Evolutionary conservation across 2,888 invertebrate species (phyloP).

Genomic region (Papilio elwesi): DNA sequence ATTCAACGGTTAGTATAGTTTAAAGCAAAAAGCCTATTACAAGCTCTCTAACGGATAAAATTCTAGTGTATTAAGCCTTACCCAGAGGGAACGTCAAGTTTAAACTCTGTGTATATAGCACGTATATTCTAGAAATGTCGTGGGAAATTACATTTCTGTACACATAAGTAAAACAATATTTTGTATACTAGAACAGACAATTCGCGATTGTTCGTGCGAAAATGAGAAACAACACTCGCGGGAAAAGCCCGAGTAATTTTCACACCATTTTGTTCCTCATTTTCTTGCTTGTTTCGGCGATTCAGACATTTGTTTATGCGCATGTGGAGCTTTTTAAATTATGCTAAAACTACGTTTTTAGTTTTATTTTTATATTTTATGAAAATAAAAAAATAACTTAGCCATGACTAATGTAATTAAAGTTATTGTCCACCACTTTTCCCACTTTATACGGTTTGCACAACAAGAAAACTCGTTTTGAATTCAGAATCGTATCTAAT

Average conservation of each 20-base stretch:
- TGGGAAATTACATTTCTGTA: slow-evolving; percentile 4
- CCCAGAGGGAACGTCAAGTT: background rate
- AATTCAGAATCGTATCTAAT: too few relatives aligned
- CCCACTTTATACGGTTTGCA: too few relatives aligned
- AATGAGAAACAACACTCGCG: slow-evolving; percentile 22
- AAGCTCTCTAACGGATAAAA: background rate
- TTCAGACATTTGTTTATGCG: background rate
- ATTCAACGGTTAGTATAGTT: too few relatives aligned
- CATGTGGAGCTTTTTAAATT: background rate
- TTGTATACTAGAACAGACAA: slow-evolving; percentile 1
- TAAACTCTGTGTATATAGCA: background rate
- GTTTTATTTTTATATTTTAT: too few relatives aligned
- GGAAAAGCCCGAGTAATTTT: slow-evolving; percentile 18
- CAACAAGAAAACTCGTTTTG: too few relatives aligned
- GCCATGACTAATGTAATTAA: too few relatives aligned
- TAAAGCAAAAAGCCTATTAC: background rate
- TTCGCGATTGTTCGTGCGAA: slow-evolving; percentile 27
- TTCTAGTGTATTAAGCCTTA: background rate
- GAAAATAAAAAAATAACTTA: too few relatives aligned
- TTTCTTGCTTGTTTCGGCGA: background rate
- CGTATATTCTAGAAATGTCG: background rate
- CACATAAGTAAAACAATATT: background rate
- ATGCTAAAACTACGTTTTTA: too few relatives aligned
- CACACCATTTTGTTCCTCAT: slow-evolving; percentile 11
- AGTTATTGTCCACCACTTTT: too few relatives aligned